Evolutionary conservation across 2,797 vertebrate genomes (phyloP).

Genomic region (Coccyzus lansbergi): DNA sequence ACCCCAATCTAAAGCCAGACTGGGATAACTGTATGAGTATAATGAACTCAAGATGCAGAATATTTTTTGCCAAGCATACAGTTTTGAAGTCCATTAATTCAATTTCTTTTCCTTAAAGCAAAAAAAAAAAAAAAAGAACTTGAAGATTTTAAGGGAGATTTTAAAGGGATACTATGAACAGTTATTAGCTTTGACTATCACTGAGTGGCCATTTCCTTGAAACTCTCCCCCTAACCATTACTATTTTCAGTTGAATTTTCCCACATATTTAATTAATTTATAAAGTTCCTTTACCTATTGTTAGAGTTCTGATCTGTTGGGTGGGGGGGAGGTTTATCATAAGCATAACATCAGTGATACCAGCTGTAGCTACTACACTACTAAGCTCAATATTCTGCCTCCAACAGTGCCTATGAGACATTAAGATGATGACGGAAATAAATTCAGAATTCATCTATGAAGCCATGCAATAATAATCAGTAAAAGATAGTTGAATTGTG

Average conservation of each 20-base stretch:
- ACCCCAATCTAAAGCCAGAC: neutral
- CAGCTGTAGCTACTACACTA: neutral
- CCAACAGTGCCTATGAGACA: neutral
- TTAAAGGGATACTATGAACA: neutral
- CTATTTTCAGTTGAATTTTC: neutral
- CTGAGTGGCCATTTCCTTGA: neutral
- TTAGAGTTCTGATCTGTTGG: neutral
- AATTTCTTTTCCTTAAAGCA: neutral
- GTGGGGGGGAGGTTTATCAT: too few species aligned
- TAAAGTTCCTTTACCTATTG: neutral
- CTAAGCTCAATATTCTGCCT: neutral
- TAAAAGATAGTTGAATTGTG: neutral
- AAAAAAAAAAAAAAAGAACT: neutral
- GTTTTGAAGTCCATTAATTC: neutral
- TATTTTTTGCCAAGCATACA: neutral
- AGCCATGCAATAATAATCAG: neutral
- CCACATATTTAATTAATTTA: neutral
- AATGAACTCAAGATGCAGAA: slow-evolving; percentile 4
- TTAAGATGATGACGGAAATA: neutral
- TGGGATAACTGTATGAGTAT: neutral
- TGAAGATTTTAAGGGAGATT: neutral
- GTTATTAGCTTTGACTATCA: neutral
- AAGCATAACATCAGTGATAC: neutral
- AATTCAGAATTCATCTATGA: neutral
- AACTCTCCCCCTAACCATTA: neutral